phyloP scores from a whole-genome alignment of 2,113 vertebrate species.

The Lasiurus borealis region DNA sequence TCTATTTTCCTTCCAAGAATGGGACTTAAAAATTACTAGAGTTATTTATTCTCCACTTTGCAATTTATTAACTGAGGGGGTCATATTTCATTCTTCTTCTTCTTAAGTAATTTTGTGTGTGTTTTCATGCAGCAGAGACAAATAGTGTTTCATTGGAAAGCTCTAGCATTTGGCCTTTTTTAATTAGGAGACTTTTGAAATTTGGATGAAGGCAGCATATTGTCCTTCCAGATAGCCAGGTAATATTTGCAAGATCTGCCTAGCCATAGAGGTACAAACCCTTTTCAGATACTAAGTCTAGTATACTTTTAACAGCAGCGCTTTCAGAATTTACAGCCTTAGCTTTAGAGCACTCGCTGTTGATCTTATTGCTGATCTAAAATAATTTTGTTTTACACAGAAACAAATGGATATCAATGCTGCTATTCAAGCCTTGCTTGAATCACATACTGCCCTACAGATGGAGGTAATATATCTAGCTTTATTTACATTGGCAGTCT shows the following conservation, averaged over 20 bases:
- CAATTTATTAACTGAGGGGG: slow-evolving; percentile 70
- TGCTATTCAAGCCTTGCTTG: slow-evolving; percentile 89
- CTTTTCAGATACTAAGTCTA: slow-evolving; percentile 39
- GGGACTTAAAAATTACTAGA: slow-evolving; percentile 73
- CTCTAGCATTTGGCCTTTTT: slow-evolving; percentile 34
- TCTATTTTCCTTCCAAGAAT: slow-evolving; percentile 74
- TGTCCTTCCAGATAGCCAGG: slow-evolving; percentile 64
- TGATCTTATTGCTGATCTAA: slow-evolving; percentile 74
- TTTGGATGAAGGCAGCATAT: slow-evolving; percentile 51
- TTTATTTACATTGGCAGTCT: slow-evolving; percentile 71
- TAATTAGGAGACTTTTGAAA: slow-evolving; percentile 66
- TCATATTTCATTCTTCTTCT: slow-evolving; percentile 75
- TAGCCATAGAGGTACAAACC: slow-evolving; percentile 18
- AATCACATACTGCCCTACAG: slow-evolving; percentile 88
- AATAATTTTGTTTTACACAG: slow-evolving; percentile 86
- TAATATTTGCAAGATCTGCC: slow-evolving; percentile 39
- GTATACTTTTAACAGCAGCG: slow-evolving; percentile 56
- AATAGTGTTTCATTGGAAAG: slow-evolving; percentile 46
- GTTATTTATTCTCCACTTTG: slow-evolving; percentile 77
- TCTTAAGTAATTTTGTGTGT: slow-evolving; percentile 54
- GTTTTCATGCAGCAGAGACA: slow-evolving; percentile 26
- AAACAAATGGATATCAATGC: slow-evolving; percentile 90
- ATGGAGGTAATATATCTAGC: slow-evolving; percentile 91
- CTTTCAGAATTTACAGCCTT: slow-evolving; percentile 64
- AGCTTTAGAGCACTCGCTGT: slow-evolving; percentile 52